Base-by-base conservation (phyloP, 2,888 invertebrate species). In the Eristalinus sepulchralis region DNA sequence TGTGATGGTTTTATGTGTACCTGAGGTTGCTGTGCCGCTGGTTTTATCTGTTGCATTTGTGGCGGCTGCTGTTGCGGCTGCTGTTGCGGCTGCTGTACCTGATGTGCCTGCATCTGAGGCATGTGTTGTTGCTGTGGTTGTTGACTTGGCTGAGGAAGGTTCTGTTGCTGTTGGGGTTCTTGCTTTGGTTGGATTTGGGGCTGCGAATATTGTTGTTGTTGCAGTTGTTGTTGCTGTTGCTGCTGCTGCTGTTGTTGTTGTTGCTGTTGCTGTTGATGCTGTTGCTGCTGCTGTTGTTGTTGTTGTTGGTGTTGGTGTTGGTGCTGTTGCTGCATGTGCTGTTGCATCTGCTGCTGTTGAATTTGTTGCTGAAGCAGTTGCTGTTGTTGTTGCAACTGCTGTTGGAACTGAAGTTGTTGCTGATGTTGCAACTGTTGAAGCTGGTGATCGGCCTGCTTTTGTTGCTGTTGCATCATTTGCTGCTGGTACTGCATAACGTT, bases 281-380 rank as follows among this genome's bases (percentile, higher is more conserved):
- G 83, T 62, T 88, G 89, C n/a, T 89, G 77, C 22, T 90, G 88
- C 2, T 89, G 91, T 88, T 73, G 92, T 90, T 89, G 89, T 59
- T 89, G 89, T 0, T 93, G 93, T 22, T 86, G 87, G 27, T 88
- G 88, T 57, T 93, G 93, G 81, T 93, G 93, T 0, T 93, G 92
- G 87, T 93, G 93, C 76, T 93, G 94, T 77, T 94, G 93, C n/a
- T 94, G 94, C 79, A 94, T 94, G 0, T 93, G 94, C 88, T 94
- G 93, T 60, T 93, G 94, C 88, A 94, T 94, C 83, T 94, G 94
- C 17, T 93, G 93, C 76, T 94, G 94, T 17, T 94, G 91, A 72
- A 94, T 93, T 55, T 93, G 89, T 88, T 94, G 94, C 75, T 94
- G 94, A 0, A 93, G 93, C 71, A 94, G 88, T 22, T 90, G 91